phyloP scores from a whole-genome alignment of 2,797 vertebrate species.

The Micropoecilia bifurca region DNA sequence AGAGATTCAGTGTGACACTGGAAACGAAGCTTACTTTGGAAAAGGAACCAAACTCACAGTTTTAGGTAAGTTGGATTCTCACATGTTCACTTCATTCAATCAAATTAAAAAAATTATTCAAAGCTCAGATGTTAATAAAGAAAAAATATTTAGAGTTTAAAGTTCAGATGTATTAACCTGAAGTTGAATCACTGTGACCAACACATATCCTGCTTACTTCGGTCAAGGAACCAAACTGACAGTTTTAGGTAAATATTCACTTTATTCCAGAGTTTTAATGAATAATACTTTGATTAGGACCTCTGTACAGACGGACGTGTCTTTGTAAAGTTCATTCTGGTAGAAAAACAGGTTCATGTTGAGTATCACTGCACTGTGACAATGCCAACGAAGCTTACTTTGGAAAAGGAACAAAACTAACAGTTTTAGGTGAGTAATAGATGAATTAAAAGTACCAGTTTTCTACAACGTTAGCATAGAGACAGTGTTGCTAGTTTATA shows the following conservation, averaged over 20 bases:
- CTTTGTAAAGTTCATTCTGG: not conserved
- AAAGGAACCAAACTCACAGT: not conserved
- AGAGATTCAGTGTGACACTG: constrained; percentile 20
- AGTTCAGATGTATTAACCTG: constrained; percentile 38
- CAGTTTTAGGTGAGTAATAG: constrained; percentile 75
- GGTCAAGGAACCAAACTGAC: constrained; percentile 67
- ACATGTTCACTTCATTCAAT: no score
- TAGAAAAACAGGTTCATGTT: constrained; percentile 37
- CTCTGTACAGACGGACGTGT: not conserved
- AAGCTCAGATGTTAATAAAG: no score
- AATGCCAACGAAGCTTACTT: constrained; percentile 55
- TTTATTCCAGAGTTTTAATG: not conserved
- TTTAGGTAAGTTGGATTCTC: not conserved
- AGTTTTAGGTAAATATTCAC: constrained; percentile 19
- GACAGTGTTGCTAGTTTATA: accelerated
- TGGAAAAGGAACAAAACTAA: constrained; percentile 44
- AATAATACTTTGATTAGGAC: not conserved
- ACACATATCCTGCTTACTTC: constrained; percentile 24
- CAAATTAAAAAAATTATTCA: no score
- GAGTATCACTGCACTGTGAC: constrained; percentile 62
- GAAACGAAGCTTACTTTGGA: constrained; percentile 43
- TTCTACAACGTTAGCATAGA: not conserved
- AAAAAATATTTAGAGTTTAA: no score
- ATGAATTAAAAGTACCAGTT: not conserved
- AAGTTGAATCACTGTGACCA: constrained; percentile 60